Conservation (phyloP, 2,888 invertebrate species). For the Micoletzkya japonica region DNA sequence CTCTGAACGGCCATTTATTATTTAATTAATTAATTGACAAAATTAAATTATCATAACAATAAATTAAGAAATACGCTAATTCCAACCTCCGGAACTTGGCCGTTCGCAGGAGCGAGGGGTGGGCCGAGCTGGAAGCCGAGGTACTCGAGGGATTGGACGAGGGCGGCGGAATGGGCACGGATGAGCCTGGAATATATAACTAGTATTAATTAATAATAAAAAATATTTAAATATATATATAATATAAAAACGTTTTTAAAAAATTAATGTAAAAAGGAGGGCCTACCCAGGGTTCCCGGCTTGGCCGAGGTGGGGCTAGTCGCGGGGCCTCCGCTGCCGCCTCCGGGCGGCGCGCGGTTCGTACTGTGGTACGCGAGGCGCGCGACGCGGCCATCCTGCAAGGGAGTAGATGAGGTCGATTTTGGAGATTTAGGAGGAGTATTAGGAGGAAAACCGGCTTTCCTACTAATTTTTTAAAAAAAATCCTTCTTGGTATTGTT, state of each 20-base stretch:
- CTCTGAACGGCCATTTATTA: neutral
- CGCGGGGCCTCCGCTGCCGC: slow-evolving; percentile 4
- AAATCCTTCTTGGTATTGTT: no score
- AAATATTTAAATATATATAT: neutral
- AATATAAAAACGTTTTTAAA: neutral
- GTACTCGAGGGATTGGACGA: no score
- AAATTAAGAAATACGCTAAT: neutral
- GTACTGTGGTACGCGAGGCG: slow-evolving; percentile 37
- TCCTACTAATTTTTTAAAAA: neutral
- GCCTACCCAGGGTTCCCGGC: neutral
- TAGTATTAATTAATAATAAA: neutral
- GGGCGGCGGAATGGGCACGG: neutral
- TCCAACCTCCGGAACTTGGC: slow-evolving; percentile 18
- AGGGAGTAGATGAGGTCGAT: slow-evolving; percentile 1
- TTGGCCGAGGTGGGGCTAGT: slow-evolving; percentile 9
- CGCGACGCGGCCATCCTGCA: slow-evolving; percentile 37
- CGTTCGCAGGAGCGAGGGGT: no score
- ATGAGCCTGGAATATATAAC: neutral
- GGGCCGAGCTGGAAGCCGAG: no score
- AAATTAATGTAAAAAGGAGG: neutral
- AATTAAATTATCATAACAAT: neutral
- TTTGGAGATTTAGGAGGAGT: neutral
- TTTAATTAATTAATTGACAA: neutral
- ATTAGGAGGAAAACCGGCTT: neutral
- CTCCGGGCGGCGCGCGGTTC: no score